Evolutionary conservation across 2,113 vertebrate species (phyloP).

Genomic region (Toxostoma redivivum): DNA sequence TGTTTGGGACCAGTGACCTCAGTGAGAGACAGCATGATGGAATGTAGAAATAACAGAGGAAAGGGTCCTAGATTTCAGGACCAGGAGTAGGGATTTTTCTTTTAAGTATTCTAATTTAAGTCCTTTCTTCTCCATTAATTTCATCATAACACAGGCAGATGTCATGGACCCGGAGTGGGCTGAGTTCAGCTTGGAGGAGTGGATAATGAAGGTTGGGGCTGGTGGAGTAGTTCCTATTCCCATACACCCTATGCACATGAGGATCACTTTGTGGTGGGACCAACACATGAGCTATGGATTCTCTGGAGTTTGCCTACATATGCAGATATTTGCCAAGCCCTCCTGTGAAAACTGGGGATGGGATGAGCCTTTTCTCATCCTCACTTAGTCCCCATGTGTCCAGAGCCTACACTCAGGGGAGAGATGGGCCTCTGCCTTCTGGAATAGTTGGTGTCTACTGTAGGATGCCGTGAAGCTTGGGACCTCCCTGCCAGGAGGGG

Average conservation of each 20-base stretch:
- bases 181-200: not conserved
- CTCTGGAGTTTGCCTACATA: not conserved
- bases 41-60: not conserved
- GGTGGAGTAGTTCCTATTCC: not conserved
- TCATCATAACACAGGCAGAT: not conserved
- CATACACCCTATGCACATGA: accelerated
- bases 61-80: not conserved
- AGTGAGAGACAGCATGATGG: not conserved
- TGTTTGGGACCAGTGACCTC: not conserved
- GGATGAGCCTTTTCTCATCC: not conserved
- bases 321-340: not conserved
- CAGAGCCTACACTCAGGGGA: not conserved
- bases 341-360: not conserved
- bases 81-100: not conserved
- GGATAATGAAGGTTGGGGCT: not conserved
- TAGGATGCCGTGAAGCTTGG: not conserved
- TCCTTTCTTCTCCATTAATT: not conserved
- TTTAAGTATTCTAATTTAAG: not conserved
- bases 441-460: not conserved
- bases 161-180: not conserved
- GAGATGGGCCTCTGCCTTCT: not conserved
- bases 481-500: not conserved
- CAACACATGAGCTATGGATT: not conserved
- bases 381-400: not conserved
- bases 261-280: not conserved